phyloP scores from a whole-genome alignment of 2,797 vertebrate genomes.

The Aulostomus chinensis region DNA sequence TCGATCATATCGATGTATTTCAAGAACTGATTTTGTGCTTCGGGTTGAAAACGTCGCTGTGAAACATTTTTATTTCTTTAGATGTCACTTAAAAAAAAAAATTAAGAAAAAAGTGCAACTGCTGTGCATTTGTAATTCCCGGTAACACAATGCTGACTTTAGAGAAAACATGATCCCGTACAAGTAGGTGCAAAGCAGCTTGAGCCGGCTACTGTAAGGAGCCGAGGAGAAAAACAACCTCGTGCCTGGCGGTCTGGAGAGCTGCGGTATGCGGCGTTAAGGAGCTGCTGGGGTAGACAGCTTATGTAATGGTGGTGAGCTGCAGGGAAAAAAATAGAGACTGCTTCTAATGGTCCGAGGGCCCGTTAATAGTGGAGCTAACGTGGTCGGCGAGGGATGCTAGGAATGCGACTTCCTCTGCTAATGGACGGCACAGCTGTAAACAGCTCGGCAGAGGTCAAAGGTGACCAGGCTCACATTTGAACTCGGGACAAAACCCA shows the following conservation, averaged over 20 bases:
- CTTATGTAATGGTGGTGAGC: constrained; percentile 60
- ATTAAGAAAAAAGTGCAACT: too few species aligned
- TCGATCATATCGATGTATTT: too few species aligned
- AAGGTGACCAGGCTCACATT: constrained; percentile 48
- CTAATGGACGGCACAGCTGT: constrained; percentile 58
- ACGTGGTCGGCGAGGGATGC: constrained; percentile 42
- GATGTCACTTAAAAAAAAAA: too few species aligned
- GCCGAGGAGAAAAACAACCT: constrained; percentile 48
- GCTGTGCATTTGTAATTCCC: too few species aligned
- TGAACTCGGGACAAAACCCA: constrained; percentile 28
- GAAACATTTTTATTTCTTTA: too few species aligned
- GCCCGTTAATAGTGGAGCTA: constrained; percentile 55
- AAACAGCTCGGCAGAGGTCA: constrained; percentile 58
- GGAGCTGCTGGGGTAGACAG: constrained; percentile 38
- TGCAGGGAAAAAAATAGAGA: constrained; percentile 16
- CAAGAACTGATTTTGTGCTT: too few species aligned
- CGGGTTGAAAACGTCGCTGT: too few species aligned
- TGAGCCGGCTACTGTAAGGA: constrained; percentile 27
- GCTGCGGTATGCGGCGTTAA: constrained; percentile 53
- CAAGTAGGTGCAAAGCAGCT: constrained; percentile 27
- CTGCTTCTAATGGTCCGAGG: constrained; percentile 47
- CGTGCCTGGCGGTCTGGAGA: constrained; percentile 32
- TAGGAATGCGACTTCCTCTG: constrained; percentile 58
- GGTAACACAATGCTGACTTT: constrained; percentile 4
- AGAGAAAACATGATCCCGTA: constrained; percentile 3